These are phyloP conservation scores for Mystacornis crossleyi DNA, from an alignment of 2,113 vertebrate species.

Conservation along the genomic window DNA sequence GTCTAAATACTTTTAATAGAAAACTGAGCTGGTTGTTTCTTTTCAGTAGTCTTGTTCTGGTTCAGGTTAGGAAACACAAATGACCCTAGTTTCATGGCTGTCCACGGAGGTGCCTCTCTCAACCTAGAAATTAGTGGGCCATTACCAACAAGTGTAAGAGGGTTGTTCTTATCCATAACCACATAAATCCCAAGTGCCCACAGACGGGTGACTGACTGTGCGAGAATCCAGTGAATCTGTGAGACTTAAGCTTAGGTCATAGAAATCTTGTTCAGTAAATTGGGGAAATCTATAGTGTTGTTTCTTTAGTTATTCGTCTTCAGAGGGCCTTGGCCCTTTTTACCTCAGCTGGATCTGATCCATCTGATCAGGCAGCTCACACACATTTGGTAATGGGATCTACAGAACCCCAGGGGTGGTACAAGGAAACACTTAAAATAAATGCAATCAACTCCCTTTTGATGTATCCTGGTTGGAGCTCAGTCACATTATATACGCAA, in stretches of 20 bases:
- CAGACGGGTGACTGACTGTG: neutral
- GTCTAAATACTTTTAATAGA: neutral
- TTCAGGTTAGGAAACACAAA: neutral
- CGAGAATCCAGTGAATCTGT: neutral
- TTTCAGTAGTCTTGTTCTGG: neutral
- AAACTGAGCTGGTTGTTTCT: neutral
- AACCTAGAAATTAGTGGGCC: neutral
- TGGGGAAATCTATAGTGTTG: neutral
- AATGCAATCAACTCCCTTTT: neutral
- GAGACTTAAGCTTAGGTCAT: neutral
- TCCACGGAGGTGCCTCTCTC: neutral
- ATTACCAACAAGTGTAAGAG: neutral
- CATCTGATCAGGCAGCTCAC: neutral
- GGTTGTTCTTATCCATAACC: neutral
- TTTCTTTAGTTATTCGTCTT: neutral
- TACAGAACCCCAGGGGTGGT: neutral
- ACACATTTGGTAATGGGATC: rapidly evolving
- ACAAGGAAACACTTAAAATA: neutral
- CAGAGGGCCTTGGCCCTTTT: neutral
- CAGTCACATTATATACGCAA: neutral
- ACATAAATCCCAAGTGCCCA: neutral
- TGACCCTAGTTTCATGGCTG: neutral
- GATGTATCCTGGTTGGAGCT: neutral
- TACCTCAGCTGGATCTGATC: neutral
- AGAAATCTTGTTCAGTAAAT: neutral